Base-by-base conservation (phyloP, 2,888 invertebrate genomes). In the Entomobrya multifasciata region DNA sequence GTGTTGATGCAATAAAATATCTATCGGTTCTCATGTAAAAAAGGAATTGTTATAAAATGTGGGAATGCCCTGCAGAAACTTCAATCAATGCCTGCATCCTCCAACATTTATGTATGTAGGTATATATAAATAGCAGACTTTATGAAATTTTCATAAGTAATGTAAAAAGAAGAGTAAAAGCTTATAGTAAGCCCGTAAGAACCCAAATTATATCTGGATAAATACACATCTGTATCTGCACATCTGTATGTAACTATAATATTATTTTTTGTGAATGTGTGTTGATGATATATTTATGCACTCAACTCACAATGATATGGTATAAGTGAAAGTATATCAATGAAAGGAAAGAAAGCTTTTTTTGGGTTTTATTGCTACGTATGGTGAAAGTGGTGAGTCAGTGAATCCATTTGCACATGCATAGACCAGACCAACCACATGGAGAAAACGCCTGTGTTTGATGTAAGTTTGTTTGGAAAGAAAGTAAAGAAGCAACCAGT, bases 401-500 rank as follows among this genome's bases (percentile, higher is more conserved):
- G n/a, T n/a, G n/a, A n/a, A n/a, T n/a, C n/a, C n/a, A n/a, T n/a
- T n/a, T n/a, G n/a, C n/a, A n/a, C n/a, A n/a, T n/a, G n/a, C n/a
- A n/a, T n/a, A n/a, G n/a, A n/a, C n/a, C n/a, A n/a, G n/a, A n/a
- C n/a, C n/a, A n/a, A n/a, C n/a, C n/a, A n/a, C n/a, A n/a, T n/a
- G n/a, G n/a, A n/a, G 17, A 20, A 72, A 72, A 72, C 27, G 15
- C 30, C 27, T 22, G 49, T 11, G 2, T n/a, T n/a, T n/a, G n/a
- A n/a, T 13, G 70, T 25, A n/a, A 5, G 72, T 52, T 49, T 52
- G 49, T 30, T 27, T 25, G 25, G 79, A 15, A 22, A 27, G 65
- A 79, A 65, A 79, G 62, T 20, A 22, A 17, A 44, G 44, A 80
- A 70, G 80, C 80, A 81, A 81, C 80, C 80, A 81, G 80, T 81